Evolutionary conservation across 1,140 invertebrate species (phyloP).

Genomic region (Drosophila nigromelanica): DNA sequence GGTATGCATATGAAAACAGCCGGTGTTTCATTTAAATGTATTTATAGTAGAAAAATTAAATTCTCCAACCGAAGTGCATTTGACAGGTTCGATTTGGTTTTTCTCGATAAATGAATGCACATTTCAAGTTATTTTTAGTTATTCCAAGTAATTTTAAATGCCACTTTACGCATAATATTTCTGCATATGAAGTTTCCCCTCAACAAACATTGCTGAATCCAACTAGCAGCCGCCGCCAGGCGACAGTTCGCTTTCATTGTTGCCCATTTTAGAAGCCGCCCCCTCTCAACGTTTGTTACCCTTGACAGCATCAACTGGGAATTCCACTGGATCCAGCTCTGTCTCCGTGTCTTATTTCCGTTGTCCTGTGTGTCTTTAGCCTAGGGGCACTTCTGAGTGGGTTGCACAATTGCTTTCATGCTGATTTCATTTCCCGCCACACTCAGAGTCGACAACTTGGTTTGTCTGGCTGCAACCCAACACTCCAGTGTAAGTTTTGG

Average conservation of each 20-base stretch:
- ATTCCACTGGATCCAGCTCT: background rate
- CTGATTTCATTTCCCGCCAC: constrained; percentile 64
- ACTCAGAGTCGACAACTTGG: constrained; percentile 28
- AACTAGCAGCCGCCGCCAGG: constrained; percentile 8
- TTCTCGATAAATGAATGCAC: background rate
- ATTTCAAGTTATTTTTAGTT: background rate
- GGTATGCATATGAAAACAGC: too few species aligned
- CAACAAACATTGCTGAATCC: constrained; percentile 9
- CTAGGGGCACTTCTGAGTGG: constrained; percentile 55
- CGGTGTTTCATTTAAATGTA: too few species aligned
- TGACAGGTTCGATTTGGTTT: background rate
- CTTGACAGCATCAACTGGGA: constrained; percentile 39
- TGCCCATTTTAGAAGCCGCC: constrained; percentile 56
- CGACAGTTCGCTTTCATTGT: constrained; percentile 17
- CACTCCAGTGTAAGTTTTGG: constrained; percentile 46
- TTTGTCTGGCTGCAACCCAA: constrained; percentile 1
- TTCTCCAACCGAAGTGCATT: too few species aligned
- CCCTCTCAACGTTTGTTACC: constrained; percentile 8
- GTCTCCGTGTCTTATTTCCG: constrained; percentile 3
- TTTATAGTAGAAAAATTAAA: too few species aligned
- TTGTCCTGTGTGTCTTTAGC: constrained; percentile 37
- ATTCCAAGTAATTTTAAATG: background rate
- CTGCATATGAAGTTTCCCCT: constrained; percentile 4
- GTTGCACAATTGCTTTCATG: constrained; percentile 73
- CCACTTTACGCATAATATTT: background rate